These are phyloP conservation scores for Papilio machaon DNA, from an alignment of 1,140 invertebrate species.

Conservation along the genomic window DNA sequence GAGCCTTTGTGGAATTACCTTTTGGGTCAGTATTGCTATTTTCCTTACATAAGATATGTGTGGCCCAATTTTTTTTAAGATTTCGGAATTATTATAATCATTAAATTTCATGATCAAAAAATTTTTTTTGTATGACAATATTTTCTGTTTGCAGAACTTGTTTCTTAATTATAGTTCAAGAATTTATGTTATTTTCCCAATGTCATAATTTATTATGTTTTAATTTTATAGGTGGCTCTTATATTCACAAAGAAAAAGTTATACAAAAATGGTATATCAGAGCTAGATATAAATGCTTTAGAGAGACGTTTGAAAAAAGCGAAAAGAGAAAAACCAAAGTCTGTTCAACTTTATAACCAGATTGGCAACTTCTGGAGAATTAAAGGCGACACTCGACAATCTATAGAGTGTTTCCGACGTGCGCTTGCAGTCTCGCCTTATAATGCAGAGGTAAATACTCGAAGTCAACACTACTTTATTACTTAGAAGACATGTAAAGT, in stretches of 20 bases:
- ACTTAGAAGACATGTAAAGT: too few species aligned
- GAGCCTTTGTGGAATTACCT: too few species aligned
- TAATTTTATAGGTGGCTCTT: slow-evolving; percentile 83
- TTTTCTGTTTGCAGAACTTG: neutral
- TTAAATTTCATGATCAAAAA: too few species aligned
- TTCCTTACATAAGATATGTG: too few species aligned
- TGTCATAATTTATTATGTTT: neutral
- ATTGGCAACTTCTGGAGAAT: slow-evolving; percentile 95
- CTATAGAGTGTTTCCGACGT: slow-evolving; percentile 93
- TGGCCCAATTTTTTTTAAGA: too few species aligned
- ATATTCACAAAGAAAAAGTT: slow-evolving; percentile 89
- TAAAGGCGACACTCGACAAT: slow-evolving; percentile 91
- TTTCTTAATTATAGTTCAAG: neutral
- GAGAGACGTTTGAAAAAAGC: slow-evolving; percentile 90
- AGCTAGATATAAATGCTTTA: slow-evolving; percentile 90
- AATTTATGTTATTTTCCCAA: slow-evolving; percentile 5
- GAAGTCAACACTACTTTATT: too few species aligned
- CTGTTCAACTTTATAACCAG: slow-evolving; percentile 92
- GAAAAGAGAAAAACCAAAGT: slow-evolving; percentile 93
- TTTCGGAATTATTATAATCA: too few species aligned
- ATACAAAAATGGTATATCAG: slow-evolving; percentile 84
- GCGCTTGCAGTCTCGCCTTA: slow-evolving; percentile 92
- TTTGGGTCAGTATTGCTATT: too few species aligned
- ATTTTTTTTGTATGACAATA: too few species aligned
- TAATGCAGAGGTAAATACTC: slow-evolving; percentile 88